Conservation (phyloP, 2,797 vertebrate species). For the Poecilia picta region DNA sequence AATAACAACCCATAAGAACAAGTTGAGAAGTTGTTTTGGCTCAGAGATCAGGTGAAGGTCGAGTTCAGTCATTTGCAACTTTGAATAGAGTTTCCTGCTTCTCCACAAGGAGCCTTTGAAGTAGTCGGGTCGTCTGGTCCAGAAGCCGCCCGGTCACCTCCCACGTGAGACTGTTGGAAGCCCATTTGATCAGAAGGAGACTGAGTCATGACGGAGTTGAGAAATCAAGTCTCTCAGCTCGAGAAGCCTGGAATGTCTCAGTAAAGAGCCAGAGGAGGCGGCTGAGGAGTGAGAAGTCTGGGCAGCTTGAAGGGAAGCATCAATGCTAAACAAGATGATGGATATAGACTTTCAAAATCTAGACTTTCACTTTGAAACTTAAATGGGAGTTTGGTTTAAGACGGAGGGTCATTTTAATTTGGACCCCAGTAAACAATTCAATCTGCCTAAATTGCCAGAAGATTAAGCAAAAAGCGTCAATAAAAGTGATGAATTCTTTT, state of each 20-base stretch:
- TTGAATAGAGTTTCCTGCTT: background rate
- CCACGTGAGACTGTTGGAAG: background rate
- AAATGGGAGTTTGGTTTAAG: background rate
- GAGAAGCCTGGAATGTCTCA: background rate
- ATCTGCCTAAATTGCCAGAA: background rate
- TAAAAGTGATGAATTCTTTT: background rate
- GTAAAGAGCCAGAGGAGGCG: background rate
- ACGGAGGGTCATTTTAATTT: background rate
- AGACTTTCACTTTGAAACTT: background rate
- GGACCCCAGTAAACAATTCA: background rate
- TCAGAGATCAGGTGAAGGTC: background rate
- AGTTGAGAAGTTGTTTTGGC: background rate
- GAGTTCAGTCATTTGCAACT: background rate
- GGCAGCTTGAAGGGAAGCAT: background rate
- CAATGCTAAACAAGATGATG: background rate
- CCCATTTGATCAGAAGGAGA: background rate
- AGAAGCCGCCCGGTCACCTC: background rate
- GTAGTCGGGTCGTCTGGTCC: background rate
- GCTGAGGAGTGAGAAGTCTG: background rate
- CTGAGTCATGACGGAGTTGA: background rate
- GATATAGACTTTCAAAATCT: background rate
- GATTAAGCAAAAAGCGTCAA: background rate
- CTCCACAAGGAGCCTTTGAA: background rate
- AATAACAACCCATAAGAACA: background rate
- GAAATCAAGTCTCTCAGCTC: conserved; percentile 4